Evolutionary conservation across 2,113 vertebrate genomes (phyloP), one percentile per base, ranked within the genome.

Genomic region (Pluvianellus socialis): DNA sequence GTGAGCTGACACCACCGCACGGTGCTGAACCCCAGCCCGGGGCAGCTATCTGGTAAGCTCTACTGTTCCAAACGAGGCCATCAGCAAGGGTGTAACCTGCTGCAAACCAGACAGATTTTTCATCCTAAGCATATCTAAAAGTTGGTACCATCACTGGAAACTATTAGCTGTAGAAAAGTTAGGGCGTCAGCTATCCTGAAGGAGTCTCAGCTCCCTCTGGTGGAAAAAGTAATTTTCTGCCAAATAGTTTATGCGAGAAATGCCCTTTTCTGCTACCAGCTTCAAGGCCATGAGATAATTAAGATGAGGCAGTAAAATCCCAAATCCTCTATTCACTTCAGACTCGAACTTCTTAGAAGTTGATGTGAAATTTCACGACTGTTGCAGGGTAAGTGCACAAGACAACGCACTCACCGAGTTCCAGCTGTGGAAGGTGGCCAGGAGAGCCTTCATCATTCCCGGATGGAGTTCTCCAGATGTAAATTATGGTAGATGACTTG

Each of bases 131-230:
- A 18, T 67, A 65, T 38, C 23, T 73, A 21, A 24, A 71, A 71
- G 16, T 4, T 44, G 38, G 56, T 55, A 45, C 27, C 14, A 53
- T 40, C 23, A 12, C 0, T 6, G 35, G 73, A 85, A 86, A 81
- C 30, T 22, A 9, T 16, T 2, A 42, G 26, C n/a, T 21, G 33
- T 20, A 26, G 7, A 53, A 71, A 12, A n/a, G 5, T 8, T 19
- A 14, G 22, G 22, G 17, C 2, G 0, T 18, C 19, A 16, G n/a
- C 4, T 10, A 4, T 5, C 4, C 19, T 9, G n/a, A 68, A 75
- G 84, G 75, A 14, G 14, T 55, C 66, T 71, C 62, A 18, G 94
- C 96, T 89, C 96, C 96, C 93, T 91, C 97, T 95, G 76, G 92
- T 94, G 96, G 97, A 50, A 90, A 67, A 84, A 15, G 5, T 13